phyloP scores from a whole-genome alignment of 64 coral and sea anemone species.

The Acropora tenuis region DNA sequence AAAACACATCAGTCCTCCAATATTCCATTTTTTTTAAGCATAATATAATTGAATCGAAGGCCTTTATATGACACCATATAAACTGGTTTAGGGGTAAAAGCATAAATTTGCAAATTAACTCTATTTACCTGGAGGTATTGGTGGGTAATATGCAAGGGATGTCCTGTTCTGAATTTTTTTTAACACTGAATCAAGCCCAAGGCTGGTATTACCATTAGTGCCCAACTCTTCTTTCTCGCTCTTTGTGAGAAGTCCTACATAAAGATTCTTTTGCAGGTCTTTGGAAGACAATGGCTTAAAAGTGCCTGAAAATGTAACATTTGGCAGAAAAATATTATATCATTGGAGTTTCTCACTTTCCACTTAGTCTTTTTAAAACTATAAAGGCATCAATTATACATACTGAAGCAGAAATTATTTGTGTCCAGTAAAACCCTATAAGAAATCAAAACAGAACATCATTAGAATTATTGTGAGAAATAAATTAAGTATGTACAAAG shows the following conservation, averaged over 20 bases:
- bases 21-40: no score
- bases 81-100: no score
- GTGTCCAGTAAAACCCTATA: slow-evolving; percentile 22
- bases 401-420: slow-evolving; percentile 55
- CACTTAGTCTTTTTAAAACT: no score
- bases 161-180: background rate
- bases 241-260: background rate
- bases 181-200: background rate
- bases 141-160: slow-evolving; percentile 18
- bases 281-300: slow-evolving; percentile 49
- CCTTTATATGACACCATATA: no score
- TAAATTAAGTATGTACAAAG: no score
- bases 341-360: no score
- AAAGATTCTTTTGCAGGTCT: background rate
- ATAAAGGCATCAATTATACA: no score
- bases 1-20: no score
- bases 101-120: no score
- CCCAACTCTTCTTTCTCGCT: background rate
- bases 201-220: background rate
- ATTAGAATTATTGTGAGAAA: no score
- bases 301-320: slow-evolving; percentile 25
- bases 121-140: slow-evolving; percentile 26
- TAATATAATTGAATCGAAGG: no score
- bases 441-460: background rate
- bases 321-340: background rate